Evolutionary conservation across 2,113 vertebrate species (phyloP).

Genomic region (Sinocyclocheilus maitianheensis): DNA sequence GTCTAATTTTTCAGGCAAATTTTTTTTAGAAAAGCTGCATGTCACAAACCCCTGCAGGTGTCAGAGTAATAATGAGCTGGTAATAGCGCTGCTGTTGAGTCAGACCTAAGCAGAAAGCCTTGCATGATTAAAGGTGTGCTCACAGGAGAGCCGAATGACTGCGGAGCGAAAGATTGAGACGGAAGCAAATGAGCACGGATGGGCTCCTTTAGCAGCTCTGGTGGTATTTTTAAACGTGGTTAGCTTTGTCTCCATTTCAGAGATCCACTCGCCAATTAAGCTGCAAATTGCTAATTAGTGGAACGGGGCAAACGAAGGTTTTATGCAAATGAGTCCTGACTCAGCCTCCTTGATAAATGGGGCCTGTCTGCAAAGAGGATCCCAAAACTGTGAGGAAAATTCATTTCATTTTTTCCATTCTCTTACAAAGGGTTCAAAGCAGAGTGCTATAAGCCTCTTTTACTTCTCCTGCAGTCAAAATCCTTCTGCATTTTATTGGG

Average conservation of each 20-base stretch:
- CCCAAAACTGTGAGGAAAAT: conserved; percentile 67
- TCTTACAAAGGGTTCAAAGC: conserved; percentile 77
- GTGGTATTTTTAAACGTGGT: conserved; percentile 75
- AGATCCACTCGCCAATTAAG: conserved; percentile 81
- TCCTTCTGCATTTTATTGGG: conserved; percentile 79
- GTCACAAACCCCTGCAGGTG: conserved; percentile 21
- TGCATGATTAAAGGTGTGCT: conserved; percentile 45
- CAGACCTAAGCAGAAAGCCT: conserved; percentile 17
- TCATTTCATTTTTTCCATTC: conserved; percentile 59
- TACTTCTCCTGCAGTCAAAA: conserved; percentile 82
- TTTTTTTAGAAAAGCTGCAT: background rate
- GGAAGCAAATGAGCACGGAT: conserved; percentile 38
- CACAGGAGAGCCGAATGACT: conserved; percentile 16
- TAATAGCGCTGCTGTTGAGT: background rate
- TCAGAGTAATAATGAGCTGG: conserved; percentile 14
- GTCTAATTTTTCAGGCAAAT: conserved; percentile 4
- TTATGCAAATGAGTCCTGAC: conserved; percentile 82
- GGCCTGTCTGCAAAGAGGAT: conserved; percentile 78
- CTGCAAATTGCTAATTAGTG: conserved; percentile 85
- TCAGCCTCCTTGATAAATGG: conserved; percentile 83
- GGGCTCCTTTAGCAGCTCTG: conserved; percentile 64
- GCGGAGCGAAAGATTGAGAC: conserved; percentile 16
- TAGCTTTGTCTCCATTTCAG: conserved; percentile 75
- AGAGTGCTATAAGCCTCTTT: conserved; percentile 80
- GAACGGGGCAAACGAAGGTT: conserved; percentile 78